Conservation (phyloP, 2,113 vertebrate species). For the Cavia aperea region DNA sequence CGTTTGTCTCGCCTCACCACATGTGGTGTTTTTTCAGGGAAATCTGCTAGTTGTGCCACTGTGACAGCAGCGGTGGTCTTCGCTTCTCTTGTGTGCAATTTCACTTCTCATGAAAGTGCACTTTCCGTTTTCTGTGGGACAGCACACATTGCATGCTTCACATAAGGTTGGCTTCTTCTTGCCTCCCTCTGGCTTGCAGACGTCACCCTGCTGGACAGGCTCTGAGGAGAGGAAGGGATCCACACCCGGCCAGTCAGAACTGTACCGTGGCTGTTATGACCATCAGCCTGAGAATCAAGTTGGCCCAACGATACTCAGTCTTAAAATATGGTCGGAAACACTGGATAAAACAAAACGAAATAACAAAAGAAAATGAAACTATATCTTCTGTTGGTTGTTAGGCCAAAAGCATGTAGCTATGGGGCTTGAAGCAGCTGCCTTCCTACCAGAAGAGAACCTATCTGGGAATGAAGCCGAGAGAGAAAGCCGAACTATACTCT, state of each 20-base stretch:
- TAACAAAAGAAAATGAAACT: neutral
- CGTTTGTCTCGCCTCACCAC: neutral
- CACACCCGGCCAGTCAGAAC: neutral
- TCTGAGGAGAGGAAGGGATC: neutral
- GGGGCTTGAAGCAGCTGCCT: neutral
- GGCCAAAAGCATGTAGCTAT: neutral
- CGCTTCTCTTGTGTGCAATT: neutral
- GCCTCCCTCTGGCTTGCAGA: too few species aligned
- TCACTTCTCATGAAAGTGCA: neutral
- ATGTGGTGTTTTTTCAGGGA: neutral
- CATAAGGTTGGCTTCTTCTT: neutral
- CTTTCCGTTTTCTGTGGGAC: neutral
- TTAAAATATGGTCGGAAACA: neutral
- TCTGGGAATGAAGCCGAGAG: neutral
- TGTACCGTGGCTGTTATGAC: neutral
- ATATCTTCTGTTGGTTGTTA: neutral
- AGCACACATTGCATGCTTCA: neutral
- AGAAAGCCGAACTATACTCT: neutral
- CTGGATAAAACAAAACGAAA: neutral
- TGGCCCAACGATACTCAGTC: neutral
- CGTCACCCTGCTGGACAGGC: neutral
- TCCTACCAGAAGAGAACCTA: neutral
- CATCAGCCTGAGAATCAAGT: neutral
- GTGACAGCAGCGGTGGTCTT: neutral
- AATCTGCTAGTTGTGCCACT: neutral